Conservation (phyloP, 2,113 vertebrate species). For the Tautogolabrus adspersus region DNA sequence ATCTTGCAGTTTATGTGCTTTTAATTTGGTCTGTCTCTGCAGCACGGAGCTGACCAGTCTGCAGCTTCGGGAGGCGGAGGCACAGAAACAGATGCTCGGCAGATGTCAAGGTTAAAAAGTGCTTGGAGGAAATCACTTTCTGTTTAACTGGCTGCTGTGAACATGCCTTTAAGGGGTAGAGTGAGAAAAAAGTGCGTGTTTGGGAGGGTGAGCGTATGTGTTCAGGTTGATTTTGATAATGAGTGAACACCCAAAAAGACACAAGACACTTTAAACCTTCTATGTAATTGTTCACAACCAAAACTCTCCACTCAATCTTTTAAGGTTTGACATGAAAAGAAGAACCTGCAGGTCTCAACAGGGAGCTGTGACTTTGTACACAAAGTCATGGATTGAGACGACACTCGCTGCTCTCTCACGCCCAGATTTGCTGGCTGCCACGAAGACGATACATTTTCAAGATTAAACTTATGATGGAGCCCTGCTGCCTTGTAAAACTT, state of each 20-base stretch:
- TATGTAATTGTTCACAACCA: constrained; percentile 17
- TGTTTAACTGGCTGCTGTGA: constrained; percentile 57
- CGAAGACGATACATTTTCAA: constrained; percentile 56
- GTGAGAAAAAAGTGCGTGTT: background rate
- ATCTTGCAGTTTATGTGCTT: constrained; percentile 46
- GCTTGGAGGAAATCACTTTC: constrained; percentile 49
- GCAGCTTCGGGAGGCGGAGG: constrained; percentile 18
- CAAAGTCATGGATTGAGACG: constrained; percentile 41
- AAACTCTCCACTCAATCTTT: constrained; percentile 16
- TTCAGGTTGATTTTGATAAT: background rate
- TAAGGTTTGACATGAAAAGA: constrained; percentile 22
- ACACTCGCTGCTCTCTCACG: constrained; percentile 28
- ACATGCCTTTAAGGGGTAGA: constrained; percentile 48
- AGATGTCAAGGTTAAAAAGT: constrained; percentile 67
- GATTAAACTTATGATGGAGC: constrained; percentile 55
- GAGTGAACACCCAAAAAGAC: background rate
- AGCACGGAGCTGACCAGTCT: constrained; percentile 36
- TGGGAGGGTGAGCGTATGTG: background rate
- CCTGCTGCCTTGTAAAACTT: constrained; percentile 48
- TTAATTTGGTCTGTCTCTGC: constrained; percentile 51
- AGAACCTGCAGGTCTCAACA: constrained; percentile 1
- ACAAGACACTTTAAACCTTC: background rate
- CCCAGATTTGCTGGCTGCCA: constrained; percentile 43
- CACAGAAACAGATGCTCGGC: constrained; percentile 62
- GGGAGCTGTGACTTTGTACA: constrained; percentile 30